Evolutionary conservation across 2,888 invertebrate genomes (phyloP).

Genomic region (Amphiduros pacificus): DNA sequence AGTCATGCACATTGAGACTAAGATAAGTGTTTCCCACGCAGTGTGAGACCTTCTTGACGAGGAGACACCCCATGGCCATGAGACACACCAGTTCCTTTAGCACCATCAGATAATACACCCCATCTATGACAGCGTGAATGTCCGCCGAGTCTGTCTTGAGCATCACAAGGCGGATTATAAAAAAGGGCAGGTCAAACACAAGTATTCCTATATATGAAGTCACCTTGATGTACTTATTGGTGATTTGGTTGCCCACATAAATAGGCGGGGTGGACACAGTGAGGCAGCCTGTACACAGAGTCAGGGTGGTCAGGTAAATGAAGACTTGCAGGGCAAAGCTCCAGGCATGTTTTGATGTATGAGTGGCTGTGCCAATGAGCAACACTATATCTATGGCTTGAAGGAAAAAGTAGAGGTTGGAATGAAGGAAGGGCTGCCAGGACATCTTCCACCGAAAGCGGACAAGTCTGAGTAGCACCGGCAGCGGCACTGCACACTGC

Average conservation of each 20-base stretch:
- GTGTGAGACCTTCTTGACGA: constrained; percentile 4
- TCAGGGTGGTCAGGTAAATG: constrained; percentile 1
- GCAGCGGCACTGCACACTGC: constrained; percentile 5
- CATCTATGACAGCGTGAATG: constrained; percentile 6
- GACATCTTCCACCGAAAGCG: constrained; percentile 14
- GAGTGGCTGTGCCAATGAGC: constrained; percentile 1
- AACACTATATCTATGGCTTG: constrained; percentile 13
- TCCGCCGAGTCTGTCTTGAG: background rate
- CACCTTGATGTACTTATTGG: constrained; percentile 10
- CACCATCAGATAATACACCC: constrained; percentile 4
- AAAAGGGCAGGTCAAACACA: constrained; percentile 4
- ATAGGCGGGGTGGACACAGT: constrained; percentile 4
- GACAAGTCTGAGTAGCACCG: constrained; percentile 13
- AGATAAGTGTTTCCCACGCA: constrained; percentile 12
- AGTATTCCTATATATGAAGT: constrained; percentile 7
- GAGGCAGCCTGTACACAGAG: constrained; percentile 6
- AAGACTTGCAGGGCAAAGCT: constrained; percentile 2
- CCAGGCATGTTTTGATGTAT: background rate
- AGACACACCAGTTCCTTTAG: constrained; percentile 11
- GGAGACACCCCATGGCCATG: background rate
- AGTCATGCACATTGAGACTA: constrained; percentile 10
- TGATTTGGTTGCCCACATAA: constrained; percentile 10
- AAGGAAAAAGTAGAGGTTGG: constrained; percentile 12
- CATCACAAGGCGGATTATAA: background rate
- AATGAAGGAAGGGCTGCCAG: constrained; percentile 10